Percentiles rank a stretch among this genome's conserved stretches.
Conservation (phyloP, 2,888 invertebrate genomes). For the Xylota sylvarum region DNA sequence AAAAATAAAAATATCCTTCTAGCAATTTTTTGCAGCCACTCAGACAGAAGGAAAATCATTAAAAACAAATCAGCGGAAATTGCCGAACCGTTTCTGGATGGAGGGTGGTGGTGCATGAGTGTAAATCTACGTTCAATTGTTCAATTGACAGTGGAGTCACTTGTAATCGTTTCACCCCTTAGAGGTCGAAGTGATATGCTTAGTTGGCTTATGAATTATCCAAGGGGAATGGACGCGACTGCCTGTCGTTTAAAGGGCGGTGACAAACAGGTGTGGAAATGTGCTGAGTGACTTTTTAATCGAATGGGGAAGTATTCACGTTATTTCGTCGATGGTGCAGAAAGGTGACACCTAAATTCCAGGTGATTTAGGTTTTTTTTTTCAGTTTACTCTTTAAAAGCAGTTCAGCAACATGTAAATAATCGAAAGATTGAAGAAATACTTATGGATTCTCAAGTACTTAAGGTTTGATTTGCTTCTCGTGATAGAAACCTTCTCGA, state of each 20-base stretch:
- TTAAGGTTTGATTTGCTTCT: too few species aligned
- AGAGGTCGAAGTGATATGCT: not conserved
- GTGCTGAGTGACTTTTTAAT: constrained; percentile 24
- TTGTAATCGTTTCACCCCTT: not conserved
- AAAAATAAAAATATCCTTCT: constrained; percentile 44
- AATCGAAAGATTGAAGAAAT: too few species aligned
- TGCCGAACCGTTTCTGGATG: constrained; percentile 36
- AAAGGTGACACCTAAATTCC: too few species aligned
- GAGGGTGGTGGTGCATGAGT: not conserved
- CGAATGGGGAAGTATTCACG: not conserved
- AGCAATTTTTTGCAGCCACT: constrained; percentile 32
- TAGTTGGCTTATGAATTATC: constrained; percentile 12
- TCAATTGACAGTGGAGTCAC: constrained; percentile 34
- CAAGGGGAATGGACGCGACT: not conserved
- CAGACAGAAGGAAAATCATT: constrained; percentile 69
- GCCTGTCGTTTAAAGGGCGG: constrained; percentile 10
- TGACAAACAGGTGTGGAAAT: constrained; percentile 47
- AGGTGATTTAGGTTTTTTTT: too few species aligned
- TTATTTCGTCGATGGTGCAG: not conserved
- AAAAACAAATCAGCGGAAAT: constrained; percentile 77
- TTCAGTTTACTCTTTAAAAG: not conserved
- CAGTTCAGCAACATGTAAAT: not conserved
- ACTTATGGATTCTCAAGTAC: too few species aligned
- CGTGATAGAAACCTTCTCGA: too few species aligned
- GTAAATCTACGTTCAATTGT: constrained; percentile 42